Evolutionary conservation across 1,140 invertebrate species (phyloP).

Genomic region (Lepidotrigona ventralis): DNA sequence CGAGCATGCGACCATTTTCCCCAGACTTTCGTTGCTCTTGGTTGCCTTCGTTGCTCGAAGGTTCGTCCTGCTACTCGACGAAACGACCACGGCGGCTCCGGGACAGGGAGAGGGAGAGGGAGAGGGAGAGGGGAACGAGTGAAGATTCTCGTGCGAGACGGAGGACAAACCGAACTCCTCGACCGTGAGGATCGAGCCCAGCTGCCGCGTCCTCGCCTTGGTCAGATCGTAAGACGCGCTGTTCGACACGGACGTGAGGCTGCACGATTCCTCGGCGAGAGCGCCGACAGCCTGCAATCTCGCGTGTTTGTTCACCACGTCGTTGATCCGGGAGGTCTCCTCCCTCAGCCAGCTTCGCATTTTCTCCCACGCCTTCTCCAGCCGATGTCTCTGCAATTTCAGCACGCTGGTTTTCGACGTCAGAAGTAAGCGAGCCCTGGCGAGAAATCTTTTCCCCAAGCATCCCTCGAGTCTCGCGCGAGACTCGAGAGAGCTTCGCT

Average conservation of each 20-base stretch:
- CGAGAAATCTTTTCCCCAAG: not conserved
- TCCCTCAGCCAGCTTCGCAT: conserved; percentile 81
- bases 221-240: conserved; percentile 74
- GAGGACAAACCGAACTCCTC: conserved; percentile 71
- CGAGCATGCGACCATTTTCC: conserved; percentile 51
- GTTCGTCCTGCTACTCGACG: not conserved
- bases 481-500: not conserved
- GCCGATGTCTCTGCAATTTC: conserved; percentile 76
- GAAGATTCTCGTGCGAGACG: conserved; percentile 57
- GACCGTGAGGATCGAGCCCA: conserved; percentile 67
- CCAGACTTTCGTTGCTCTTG: not conserved
- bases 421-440: not conserved
- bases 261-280: conserved; percentile 21
- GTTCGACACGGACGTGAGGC: not conserved
- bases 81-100: not conserved
- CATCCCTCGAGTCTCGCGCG: not conserved
- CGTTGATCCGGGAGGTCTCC: conserved; percentile 77
- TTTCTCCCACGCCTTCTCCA: conserved; percentile 79
- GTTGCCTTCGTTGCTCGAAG: not conserved
- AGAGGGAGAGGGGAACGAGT: conserved; percentile 17
- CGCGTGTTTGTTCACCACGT: conserved; percentile 79
- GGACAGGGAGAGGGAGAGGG: conserved; percentile 19
- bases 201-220: conserved; percentile 57
- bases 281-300: conserved; percentile 77
- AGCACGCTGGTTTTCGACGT: conserved; percentile 31